Base-by-base conservation (phyloP, 2,797 vertebrate species). In the Clarias laeviceps region DNA sequence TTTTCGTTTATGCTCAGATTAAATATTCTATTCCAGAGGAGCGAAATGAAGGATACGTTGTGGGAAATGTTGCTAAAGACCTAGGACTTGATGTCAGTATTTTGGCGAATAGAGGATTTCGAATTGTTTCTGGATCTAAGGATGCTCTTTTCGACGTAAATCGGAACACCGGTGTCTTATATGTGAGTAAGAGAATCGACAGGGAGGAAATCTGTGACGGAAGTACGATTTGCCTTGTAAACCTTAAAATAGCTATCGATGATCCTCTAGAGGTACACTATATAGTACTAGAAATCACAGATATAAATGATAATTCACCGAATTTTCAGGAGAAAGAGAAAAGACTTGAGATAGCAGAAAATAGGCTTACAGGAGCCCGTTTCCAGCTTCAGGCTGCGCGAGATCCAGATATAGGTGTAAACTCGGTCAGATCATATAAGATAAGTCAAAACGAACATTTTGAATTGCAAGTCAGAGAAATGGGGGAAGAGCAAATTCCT, bases 11-110 rank as follows among this genome's bases (percentile, higher is more conserved):
- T 77, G 93, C 92, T 12, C 93, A 94, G 79, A 91, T 94, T 56
- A 87, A 90, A 45, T 95, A 95, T 73, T 91, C 93, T 0, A 80
- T 94, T 62, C 87, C 87, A 0, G 94, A 95, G 15, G 95, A 96
- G 78, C 84, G 91, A 0, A 88, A 90, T 20, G 93, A 93, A 83
- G 95, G 94, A 62, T 89, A 92, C 56, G 88, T 93, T 74, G 94
- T 96, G 85, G 96, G 95, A 15, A 93, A 95, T 86, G 89, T 96
- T 45, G 90, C 94, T 15, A 95, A 94, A 84, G 96, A 97, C 82
- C 85, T 96, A 14, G 94, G 94, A 0, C 83, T 96, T 86, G 93
- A 95, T 83, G 56, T 90, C 3, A 78, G 56, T 4, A 88, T 91
- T 69, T 90, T 96, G 87, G 87, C 54, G 7, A 87, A 90, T 0